phyloP scores from a whole-genome alignment of 92 coral and sea anemone species.

The Palythoa grandis region DNA sequence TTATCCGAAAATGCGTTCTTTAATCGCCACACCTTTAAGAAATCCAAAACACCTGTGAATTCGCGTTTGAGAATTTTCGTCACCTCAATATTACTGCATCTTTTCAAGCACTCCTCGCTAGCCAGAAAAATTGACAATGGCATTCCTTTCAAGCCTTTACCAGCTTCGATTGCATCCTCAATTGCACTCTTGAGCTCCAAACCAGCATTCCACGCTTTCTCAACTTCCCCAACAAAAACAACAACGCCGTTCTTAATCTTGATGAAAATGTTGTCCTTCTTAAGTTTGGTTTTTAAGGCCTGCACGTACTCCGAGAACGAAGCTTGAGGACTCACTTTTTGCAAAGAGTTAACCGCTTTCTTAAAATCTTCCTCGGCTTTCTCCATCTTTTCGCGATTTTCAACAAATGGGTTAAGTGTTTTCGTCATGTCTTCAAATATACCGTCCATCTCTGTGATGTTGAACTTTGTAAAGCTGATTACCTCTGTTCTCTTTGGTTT shows the following conservation, averaged over 20 bases:
- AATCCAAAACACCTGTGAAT: constrained; percentile 60
- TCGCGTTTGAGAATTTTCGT: constrained; percentile 59
- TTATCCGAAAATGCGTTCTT: constrained; percentile 65
- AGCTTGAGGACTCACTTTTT: constrained; percentile 62
- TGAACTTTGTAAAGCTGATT: constrained; percentile 51
- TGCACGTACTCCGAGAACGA: constrained; percentile 68
- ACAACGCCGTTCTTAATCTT: constrained; percentile 82
- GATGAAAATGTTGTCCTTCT: constrained; percentile 69
- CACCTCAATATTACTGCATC: constrained; percentile 51
- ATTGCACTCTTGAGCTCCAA: constrained; percentile 64
- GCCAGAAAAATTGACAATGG: constrained; percentile 58
- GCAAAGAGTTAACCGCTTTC: constrained; percentile 66
- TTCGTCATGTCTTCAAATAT: constrained; percentile 64
- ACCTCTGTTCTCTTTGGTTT: neutral
- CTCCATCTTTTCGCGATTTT: constrained; percentile 70
- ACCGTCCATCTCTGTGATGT: constrained; percentile 69
- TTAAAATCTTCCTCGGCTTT: constrained; percentile 72
- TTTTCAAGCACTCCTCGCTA: constrained; percentile 59
- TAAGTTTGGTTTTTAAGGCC: constrained; percentile 65
- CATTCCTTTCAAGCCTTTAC: constrained; percentile 68
- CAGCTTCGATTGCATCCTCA: constrained; percentile 57
- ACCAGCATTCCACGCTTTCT: constrained; percentile 53
- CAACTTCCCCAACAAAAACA: constrained; percentile 59
- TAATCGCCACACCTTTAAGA: constrained; percentile 52
- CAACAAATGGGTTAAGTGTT: constrained; percentile 74